These are phyloP conservation scores for Trichogramma pretiosum DNA, from an alignment of 1,140 invertebrate species.

Conservation along the genomic window DNA sequence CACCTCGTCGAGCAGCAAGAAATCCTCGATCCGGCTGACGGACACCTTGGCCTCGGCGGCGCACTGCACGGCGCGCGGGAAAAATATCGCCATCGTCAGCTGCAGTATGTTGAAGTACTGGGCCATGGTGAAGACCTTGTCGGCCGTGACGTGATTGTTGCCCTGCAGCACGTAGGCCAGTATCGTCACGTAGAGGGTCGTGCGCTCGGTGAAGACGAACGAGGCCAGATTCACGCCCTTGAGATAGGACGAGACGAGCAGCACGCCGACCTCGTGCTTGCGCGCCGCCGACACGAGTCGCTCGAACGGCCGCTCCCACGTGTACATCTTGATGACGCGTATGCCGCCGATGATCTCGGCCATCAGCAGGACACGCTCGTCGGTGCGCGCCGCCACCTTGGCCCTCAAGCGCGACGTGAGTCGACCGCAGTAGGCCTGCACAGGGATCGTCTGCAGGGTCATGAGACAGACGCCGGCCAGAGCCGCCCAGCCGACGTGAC, in stretches of 20 bases:
- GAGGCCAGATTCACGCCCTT: conserved; percentile 60
- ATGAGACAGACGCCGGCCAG: conserved; percentile 54
- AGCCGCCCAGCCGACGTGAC: conserved; percentile 48
- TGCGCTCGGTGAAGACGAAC: conserved; percentile 59
- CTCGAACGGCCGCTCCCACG: conserved; percentile 72
- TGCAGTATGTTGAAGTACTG: conserved; percentile 67
- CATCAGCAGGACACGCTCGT: conserved; percentile 54
- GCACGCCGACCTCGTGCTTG: conserved; percentile 58
- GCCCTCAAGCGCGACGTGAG: conserved; percentile 32
- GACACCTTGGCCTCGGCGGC: conserved; percentile 56
- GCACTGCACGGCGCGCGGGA: conserved; percentile 54
- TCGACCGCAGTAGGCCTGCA: conserved; percentile 42
- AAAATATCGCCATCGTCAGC: conserved; percentile 62
- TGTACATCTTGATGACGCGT: conserved; percentile 71
- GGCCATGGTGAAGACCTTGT: conserved; percentile 64
- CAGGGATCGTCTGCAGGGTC: conserved; percentile 52
- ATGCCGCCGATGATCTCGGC: conserved; percentile 57
- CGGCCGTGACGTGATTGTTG: conserved; percentile 53
- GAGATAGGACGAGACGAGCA: conserved; percentile 61
- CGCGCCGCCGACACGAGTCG: conserved; percentile 45
- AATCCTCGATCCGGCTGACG: conserved; percentile 53
- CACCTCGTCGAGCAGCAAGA: conserved; percentile 28
- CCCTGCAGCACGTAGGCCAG: conserved; percentile 57
- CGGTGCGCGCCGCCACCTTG: conserved; percentile 45
- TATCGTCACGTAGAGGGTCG: conserved; percentile 63